These are phyloP conservation scores for Meandrina meandrites DNA, from an alignment of 92 coral and sea anemone species.

Conservation along the genomic window DNA sequence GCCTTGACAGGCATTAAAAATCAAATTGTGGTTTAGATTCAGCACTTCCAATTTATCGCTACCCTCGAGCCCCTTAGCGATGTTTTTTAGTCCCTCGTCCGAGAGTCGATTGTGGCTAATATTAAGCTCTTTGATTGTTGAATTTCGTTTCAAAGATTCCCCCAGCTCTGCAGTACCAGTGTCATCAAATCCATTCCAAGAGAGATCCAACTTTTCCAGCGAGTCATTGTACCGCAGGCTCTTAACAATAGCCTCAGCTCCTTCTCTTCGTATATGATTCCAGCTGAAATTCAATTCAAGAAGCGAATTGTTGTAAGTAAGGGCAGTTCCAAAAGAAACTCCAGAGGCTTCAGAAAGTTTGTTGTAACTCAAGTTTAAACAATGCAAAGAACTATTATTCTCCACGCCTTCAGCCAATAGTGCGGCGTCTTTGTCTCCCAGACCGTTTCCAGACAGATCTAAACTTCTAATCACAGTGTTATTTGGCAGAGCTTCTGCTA, in stretches of 20 bases:
- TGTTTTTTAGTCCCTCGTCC: constrained; percentile 67
- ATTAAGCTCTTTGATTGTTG: constrained; percentile 59
- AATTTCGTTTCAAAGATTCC: constrained; percentile 75
- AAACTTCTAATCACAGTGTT: constrained; percentile 71
- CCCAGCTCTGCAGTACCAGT: constrained; percentile 70
- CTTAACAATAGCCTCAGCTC: constrained; percentile 66
- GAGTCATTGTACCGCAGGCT: constrained; percentile 76
- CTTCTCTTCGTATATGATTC: constrained; percentile 78
- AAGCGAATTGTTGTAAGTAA: constrained; percentile 77
- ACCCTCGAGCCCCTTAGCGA: constrained; percentile 69
- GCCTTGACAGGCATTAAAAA: constrained; percentile 57
- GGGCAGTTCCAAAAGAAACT: constrained; percentile 72
- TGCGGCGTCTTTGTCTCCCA: constrained; percentile 79
- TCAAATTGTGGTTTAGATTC: constrained; percentile 71
- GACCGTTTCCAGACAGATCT: constrained; percentile 82
- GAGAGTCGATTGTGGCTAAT: constrained; percentile 78
- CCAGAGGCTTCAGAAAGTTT: constrained; percentile 84
- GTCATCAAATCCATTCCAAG: constrained; percentile 92
- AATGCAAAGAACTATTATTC: constrained; percentile 69
- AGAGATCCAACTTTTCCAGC: constrained; percentile 71
- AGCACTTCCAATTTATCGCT: constrained; percentile 61
- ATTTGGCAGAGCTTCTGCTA: constrained; percentile 69
- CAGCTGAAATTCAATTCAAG: constrained; percentile 76
- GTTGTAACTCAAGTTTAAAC: constrained; percentile 81
- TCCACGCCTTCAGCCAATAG: constrained; percentile 81